Base-by-base conservation (phyloP, 1,140 invertebrate genomes). In the Belonocnema kinseyi region DNA sequence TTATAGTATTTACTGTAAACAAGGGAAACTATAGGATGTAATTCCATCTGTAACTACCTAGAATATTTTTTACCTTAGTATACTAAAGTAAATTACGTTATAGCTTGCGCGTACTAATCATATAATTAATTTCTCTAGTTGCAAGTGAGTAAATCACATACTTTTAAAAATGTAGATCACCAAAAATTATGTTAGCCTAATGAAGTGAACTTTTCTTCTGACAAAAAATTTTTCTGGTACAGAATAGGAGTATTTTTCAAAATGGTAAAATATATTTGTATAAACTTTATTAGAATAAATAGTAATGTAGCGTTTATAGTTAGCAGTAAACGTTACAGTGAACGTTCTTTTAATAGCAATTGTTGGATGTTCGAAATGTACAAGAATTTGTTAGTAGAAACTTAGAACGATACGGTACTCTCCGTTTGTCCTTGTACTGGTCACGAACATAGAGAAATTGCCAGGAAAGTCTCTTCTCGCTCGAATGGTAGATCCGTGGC, bases 361-460 rank as follows among this genome's bases (percentile, higher is more conserved):
- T 46, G 40, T 46, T 46, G 6, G 40, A 46, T 46, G 7, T 46
- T 46, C 40, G 10, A 46, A 46, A 10, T 11, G 40, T 46, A 46
- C 7, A 46, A 46, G 40, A 11, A 46, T 46, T 46, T 46, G 14
- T 40, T 26, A 26, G 21, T 13, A 66, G 61, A n/a, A 66, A 66
- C 26, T 14, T 66, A 16, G 26, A 21, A 33, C 26, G 3, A 33
- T 33, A 40, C 61, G 61, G 33, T 66, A 66, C 46, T 66, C 26
- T 40, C 2, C 61, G 61, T 33, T n/a, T 66, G 61, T 66, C 61
- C 61, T 66, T 66, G 26, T 66, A 66, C 12, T 66, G 79, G 74
- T 78, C 75, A 76, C 73, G 80, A 80, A 83, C 79, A 78, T 77
- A 58, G 78, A 80, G 81, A 85, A 81, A 82, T 85, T 83, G 82